These are phyloP conservation scores for Lepus americanus DNA, from an alignment of 2,113 vertebrate species.

Conservation along the genomic window DNA sequence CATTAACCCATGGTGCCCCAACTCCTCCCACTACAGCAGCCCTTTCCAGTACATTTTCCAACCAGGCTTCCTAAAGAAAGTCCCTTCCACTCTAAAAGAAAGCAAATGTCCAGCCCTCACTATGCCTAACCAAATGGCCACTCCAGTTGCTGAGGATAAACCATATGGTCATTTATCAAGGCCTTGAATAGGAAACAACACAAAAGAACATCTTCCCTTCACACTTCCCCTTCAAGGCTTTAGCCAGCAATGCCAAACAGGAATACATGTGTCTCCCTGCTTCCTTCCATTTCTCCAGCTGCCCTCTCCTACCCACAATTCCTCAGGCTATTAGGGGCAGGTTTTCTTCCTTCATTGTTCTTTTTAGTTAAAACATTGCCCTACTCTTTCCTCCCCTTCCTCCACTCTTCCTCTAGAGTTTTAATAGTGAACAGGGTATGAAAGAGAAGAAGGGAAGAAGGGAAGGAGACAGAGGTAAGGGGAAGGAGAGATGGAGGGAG, in stretches of 20 bases:
- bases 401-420: not conserved
- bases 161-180: not conserved
- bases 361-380: not conserved
- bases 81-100: not conserved
- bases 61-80: not conserved
- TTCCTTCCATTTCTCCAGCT: not conserved
- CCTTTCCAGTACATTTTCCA: not conserved
- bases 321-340: not conserved
- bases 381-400: not conserved
- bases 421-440: not conserved
- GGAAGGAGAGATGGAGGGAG: not conserved
- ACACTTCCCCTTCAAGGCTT: not conserved
- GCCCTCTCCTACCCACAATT: not conserved
- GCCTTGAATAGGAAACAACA: not conserved
- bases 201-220: not conserved
- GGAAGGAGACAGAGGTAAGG: rapidly evolving
- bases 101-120: not conserved
- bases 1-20: not conserved
- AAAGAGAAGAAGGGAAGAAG: not conserved
- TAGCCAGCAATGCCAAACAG: not conserved
- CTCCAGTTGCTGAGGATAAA: not conserved
- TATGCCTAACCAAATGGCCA: not conserved
- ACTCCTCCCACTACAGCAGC: not conserved
- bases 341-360: slow-evolving; percentile 7
- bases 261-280: rapidly evolving